These are phyloP conservation scores for Centropristis striata DNA, from an alignment of 2,113 vertebrate genomes.

Conservation along the genomic window DNA sequence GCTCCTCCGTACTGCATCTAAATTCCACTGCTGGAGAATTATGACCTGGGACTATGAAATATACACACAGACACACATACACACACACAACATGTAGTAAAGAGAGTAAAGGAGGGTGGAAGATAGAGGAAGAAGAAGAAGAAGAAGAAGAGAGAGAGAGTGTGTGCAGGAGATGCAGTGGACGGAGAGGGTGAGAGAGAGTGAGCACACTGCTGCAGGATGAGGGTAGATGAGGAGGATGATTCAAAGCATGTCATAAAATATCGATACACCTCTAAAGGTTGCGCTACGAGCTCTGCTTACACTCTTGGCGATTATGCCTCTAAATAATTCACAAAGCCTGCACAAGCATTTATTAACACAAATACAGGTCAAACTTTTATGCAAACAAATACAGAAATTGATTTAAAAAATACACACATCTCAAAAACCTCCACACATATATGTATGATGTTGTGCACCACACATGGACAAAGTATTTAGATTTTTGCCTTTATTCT, in stretches of 20 bases:
- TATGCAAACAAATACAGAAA: constrained; percentile 21
- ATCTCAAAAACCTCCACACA: not conserved
- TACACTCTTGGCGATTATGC: constrained; percentile 58
- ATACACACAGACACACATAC: constrained; percentile 27
- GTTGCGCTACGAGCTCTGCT: constrained; percentile 50
- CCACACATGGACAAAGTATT: not conserved
- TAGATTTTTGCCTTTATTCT: too few relatives aligned
- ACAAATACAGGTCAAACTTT: constrained; percentile 6
- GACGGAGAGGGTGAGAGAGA: constrained; percentile 13
- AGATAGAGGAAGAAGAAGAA: not conserved
- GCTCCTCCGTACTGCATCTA: constrained; percentile 54
- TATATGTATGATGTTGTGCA: not conserved
- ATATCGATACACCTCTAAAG: constrained; percentile 70
- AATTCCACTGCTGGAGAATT: constrained; percentile 61
- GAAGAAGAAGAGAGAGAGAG: not conserved
- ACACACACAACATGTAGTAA: constrained; percentile 24
- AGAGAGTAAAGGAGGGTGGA: not conserved
- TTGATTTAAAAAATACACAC: not conserved
- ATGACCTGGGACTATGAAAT: constrained; percentile 54
- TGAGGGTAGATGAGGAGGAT: constrained; percentile 48
- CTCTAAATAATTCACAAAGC: constrained; percentile 70
- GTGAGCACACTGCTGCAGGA: constrained; percentile 33
- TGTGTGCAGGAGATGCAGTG: constrained; percentile 6
- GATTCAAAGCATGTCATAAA: constrained; percentile 76
- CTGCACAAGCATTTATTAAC: constrained; percentile 11